Percentiles rank a stretch among this genome's conserved stretches.
phyloP scores from a whole-genome alignment of 2,797 vertebrate genomes.

The Urocyon cinereoargenteus region DNA sequence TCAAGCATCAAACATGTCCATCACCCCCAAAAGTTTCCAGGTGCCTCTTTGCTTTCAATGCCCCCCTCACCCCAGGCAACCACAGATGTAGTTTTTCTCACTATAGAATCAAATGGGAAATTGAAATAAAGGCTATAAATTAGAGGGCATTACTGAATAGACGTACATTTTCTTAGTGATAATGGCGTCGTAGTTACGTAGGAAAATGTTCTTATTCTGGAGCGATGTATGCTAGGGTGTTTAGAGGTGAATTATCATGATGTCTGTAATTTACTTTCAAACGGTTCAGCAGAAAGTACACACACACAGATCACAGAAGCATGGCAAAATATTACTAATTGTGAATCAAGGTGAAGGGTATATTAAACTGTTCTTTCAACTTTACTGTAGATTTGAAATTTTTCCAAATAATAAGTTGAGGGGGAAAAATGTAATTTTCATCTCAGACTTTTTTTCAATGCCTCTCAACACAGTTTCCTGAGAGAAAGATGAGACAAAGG shows the following conservation, averaged over 20 bases:
- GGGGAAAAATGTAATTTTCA: constrained; percentile 14
- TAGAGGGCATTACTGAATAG: constrained; percentile 59
- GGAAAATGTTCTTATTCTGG: constrained; percentile 50
- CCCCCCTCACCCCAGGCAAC: not conserved
- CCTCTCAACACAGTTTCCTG: constrained; percentile 23
- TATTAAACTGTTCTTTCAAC: constrained; percentile 39
- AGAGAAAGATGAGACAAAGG: constrained; percentile 49
- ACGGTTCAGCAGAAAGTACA: not conserved
- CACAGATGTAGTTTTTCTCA: constrained; percentile 16
- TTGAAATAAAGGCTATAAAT: constrained; percentile 67
- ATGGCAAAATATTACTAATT: constrained; percentile 31
- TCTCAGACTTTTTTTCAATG: constrained; percentile 35
- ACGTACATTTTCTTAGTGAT: constrained; percentile 64
- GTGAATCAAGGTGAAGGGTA: not conserved
- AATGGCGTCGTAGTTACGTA: not conserved
- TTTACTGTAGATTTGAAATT: constrained; percentile 32
- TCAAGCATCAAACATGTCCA: not conserved
- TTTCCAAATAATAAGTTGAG: constrained; percentile 59
- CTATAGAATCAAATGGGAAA: constrained; percentile 7
- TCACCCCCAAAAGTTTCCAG: not conserved
- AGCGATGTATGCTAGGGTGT: not conserved
- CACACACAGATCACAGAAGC: constrained; percentile 32
- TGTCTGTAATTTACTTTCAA: constrained; percentile 42
- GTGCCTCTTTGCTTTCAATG: not conserved
- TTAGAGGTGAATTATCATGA: constrained; percentile 47